Conservation (phyloP, 2,797 vertebrate genomes). For the Toxotes lorentzi region DNA sequence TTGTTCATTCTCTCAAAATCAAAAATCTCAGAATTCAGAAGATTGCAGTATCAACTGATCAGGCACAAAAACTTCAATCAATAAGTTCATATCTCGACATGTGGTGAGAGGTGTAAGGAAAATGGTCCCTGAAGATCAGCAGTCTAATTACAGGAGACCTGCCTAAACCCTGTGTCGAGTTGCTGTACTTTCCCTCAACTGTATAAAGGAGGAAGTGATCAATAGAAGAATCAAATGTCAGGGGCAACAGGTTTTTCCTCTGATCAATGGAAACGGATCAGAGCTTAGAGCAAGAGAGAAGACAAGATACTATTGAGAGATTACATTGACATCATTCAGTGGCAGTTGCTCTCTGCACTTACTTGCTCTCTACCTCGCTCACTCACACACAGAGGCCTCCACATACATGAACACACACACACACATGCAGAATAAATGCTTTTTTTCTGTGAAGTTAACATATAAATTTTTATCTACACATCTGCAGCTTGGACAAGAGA, state of each 20-base stretch:
- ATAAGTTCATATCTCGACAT: slow-evolving; percentile 9
- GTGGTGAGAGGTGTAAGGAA: slow-evolving; percentile 11
- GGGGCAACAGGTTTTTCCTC: slow-evolving; percentile 85
- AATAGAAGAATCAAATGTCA: slow-evolving; percentile 88
- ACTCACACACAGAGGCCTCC: slow-evolving; percentile 31
- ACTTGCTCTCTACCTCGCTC: slow-evolving; percentile 57
- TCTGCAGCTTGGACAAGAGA: slow-evolving; percentile 6
- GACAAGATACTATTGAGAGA: slow-evolving; percentile 86
- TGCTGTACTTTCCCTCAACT: slow-evolving; percentile 82
- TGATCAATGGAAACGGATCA: slow-evolving; percentile 88
- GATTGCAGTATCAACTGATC: neutral
- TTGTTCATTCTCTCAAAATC: neutral
- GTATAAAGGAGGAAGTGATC: slow-evolving; percentile 89
- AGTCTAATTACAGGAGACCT: slow-evolving; percentile 73
- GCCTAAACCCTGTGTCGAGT: slow-evolving; percentile 72
- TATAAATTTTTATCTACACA: slow-evolving; percentile 3
- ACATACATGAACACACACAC: slow-evolving; percentile 10
- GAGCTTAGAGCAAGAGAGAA: slow-evolving; percentile 83
- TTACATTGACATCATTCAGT: slow-evolving; percentile 84
- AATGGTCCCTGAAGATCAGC: slow-evolving; percentile 66
- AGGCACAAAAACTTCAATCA: neutral
- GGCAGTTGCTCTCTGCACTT: slow-evolving; percentile 65
- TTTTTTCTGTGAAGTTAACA: neutral
- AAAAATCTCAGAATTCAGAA: neutral
- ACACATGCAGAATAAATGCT: neutral